phyloP scores from a whole-genome alignment of 1,140 invertebrate species.

The Drosophila neocordata region DNA sequence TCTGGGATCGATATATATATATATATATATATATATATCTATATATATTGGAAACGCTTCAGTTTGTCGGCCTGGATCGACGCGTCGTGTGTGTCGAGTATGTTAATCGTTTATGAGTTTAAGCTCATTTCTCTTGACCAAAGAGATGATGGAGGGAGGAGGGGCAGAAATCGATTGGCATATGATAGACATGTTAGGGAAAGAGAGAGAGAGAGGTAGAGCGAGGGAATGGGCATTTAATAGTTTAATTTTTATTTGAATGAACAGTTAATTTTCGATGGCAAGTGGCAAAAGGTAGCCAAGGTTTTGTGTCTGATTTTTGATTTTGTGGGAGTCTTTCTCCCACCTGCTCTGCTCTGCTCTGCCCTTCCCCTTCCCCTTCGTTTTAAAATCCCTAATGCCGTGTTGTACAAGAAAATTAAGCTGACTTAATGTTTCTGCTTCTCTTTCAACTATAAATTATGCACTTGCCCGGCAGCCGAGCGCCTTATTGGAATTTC shows the following conservation, averaged over 20 bases:
- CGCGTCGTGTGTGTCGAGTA: slow-evolving; percentile 75
- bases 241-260: slow-evolving; percentile 80
- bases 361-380: background rate
- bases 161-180: too few relatives aligned
- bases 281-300: slow-evolving; percentile 66
- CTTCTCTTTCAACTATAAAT: slow-evolving; percentile 6
- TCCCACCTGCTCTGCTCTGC: too few relatives aligned
- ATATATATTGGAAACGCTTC: slow-evolving; percentile 64
- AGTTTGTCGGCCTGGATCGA: slow-evolving; percentile 43
- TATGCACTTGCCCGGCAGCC: slow-evolving; percentile 4
- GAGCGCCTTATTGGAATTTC: background rate
- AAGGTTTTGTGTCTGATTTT: slow-evolving; percentile 1
- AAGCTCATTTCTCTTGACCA: slow-evolving; percentile 53
- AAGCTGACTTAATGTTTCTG: slow-evolving; percentile 12
- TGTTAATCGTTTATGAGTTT: slow-evolving; percentile 77
- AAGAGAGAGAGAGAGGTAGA: slow-evolving; percentile 1
- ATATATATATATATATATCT: too few relatives aligned
- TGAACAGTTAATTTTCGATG: slow-evolving; percentile 78
- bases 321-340: slow-evolving; percentile 43
- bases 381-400: background rate
- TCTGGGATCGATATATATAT: slow-evolving; percentile 12
- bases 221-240: slow-evolving; percentile 46
- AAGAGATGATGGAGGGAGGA: too few relatives aligned
- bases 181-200: background rate
- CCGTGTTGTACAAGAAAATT: slow-evolving; percentile 18